Conservation (phyloP, 2,888 invertebrate species). For the Vesta saturnalis region DNA sequence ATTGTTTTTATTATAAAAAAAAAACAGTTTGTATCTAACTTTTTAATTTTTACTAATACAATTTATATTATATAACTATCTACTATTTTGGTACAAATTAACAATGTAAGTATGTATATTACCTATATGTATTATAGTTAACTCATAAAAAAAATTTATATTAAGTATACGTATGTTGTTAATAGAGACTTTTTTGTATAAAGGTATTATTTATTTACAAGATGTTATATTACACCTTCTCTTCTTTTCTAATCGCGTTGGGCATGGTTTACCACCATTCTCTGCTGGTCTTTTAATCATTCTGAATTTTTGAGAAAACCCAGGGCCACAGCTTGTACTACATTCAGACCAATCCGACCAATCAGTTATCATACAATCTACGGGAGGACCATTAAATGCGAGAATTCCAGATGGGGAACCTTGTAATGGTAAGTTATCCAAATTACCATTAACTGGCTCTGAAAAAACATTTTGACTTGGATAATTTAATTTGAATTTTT, state of each 20-base stretch:
- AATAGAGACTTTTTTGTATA: no score
- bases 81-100: no score
- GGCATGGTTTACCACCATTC: conserved; percentile 74
- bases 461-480: conserved; percentile 4
- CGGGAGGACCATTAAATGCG: conserved; percentile 35
- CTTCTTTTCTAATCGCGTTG: conserved; percentile 67
- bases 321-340: conserved; percentile 81
- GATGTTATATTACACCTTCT: conserved; percentile 63
- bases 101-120: no score
- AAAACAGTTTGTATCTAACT: no score
- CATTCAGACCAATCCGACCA: conserved; percentile 90
- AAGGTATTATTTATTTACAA: conserved; percentile 42
- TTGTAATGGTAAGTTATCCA: conserved; percentile 21
- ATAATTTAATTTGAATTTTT: not conserved
- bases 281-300: conserved; percentile 70
- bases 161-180: no score
- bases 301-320: conserved; percentile 72
- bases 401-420: conserved; percentile 31
- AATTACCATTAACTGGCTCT: conserved; percentile 50
- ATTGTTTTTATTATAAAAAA: no score
- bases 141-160: no score
- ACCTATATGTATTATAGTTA: no score
- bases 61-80: no score
- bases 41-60: no score
- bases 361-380: conserved; percentile 76